Base-by-base conservation (phyloP, 1,140 invertebrate genomes). In the Lepidotrigona ventralis region DNA sequence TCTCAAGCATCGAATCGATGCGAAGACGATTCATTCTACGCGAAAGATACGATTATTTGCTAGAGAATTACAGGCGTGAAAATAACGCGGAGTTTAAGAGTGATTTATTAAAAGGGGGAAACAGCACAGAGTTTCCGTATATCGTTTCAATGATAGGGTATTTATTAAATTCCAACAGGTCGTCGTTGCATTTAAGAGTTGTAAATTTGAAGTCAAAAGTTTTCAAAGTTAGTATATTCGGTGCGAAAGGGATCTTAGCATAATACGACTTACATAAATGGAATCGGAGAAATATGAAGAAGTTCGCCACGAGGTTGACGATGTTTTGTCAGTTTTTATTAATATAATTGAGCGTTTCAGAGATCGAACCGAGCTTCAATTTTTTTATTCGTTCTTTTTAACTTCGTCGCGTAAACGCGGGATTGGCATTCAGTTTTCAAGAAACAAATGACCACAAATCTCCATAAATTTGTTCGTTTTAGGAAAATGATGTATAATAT, bases 251-350 rank as follows among this genome's bases (percentile, higher is more conserved):
- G 54, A 74, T 74, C 29, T 33, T 56, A 54, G 29, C 54, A 58
- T 26, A 58, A 74, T 74, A 74, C 53, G 72, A 74, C 21, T 74
- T 74, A 74, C 39, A n/a, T 5, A 26, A 74, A n/a, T 17, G 12
- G 33, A 56, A 54, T 33, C 71, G 19, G 12, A 39, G 54, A 15
- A n/a, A 58, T 29, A 58, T 58, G 6, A 70, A 39, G 39, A n/a
- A 14, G 11, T 60, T 60, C n/a, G 11, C 12, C 23, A 60, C 23
- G 23, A n/a, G 12, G 23, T 60, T 60, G 11, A n/a, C 23, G 23
- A n/a, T 60, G 58, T n/a, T 60, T 60, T 12, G 23, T 4, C 58
- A 60, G 23, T 60, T 23, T n/a, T 58, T n/a, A 33, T 33, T 33
- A 33, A 33, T 33, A 33, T 33, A 39, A 46, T 46, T 46, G 33